Evolutionary conservation across 92 coral and sea anemone species (phyloP).

Genomic region (Muricea muricata): DNA sequence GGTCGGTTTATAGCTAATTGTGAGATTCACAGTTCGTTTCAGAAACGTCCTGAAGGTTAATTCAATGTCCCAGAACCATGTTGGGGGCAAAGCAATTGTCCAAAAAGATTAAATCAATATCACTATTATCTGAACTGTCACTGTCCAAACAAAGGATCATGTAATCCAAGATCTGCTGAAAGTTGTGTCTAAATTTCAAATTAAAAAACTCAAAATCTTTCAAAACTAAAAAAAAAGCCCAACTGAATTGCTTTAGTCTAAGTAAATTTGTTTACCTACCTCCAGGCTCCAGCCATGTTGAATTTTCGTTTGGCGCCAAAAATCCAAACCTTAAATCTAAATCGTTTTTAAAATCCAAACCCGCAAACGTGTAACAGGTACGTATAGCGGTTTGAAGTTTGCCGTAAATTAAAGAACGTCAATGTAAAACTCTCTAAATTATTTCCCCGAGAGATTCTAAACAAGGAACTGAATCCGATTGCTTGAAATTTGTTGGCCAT

Average conservation of each 20-base stretch:
- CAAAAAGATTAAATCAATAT: slow-evolving; percentile 46
- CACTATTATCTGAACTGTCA: slow-evolving; percentile 46
- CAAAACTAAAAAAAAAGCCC: no score
- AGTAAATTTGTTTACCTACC: neutral
- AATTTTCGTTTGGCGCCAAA: slow-evolving; percentile 6
- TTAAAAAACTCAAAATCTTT: no score
- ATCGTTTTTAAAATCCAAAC: neutral
- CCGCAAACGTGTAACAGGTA: neutral
- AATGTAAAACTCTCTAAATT: slow-evolving; percentile 1
- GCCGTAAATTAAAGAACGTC: neutral
- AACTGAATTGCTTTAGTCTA: neutral
- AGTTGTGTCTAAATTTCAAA: neutral
- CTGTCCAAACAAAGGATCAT: slow-evolving; percentile 20
- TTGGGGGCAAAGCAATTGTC: slow-evolving; percentile 49
- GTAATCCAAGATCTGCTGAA: neutral
- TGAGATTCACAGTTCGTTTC: slow-evolving; percentile 43
- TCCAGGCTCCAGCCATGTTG: slow-evolving; percentile 28
- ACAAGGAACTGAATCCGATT: no score
- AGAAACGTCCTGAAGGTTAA: slow-evolving; percentile 50
- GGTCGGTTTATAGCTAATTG: no score
- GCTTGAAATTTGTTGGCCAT: no score
- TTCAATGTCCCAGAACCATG: slow-evolving; percentile 44
- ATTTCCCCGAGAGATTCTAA: no score
- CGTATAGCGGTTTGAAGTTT: neutral
- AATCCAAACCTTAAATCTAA: neutral